Percentiles rank a stretch among this genome's conserved stretches.
Conservation (phyloP, 2,888 invertebrate species). For the Ceraclea dissimilis region DNA sequence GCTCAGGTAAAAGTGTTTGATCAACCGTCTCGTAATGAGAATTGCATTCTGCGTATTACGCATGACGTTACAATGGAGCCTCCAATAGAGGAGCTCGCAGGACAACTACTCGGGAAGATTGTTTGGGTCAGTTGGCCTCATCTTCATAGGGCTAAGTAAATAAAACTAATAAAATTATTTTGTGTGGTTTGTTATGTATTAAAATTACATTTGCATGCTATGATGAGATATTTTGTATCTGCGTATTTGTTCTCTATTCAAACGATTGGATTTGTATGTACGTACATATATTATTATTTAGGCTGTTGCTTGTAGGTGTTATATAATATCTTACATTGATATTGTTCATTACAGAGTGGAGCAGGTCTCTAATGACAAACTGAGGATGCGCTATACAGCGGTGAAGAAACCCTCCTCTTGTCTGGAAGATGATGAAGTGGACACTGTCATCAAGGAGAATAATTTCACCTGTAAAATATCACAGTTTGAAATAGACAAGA, state of each 20-base stretch:
- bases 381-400: conserved; percentile 41
- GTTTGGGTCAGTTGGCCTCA: conserved; percentile 92
- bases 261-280: no score
- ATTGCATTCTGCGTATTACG: conserved; percentile 68
- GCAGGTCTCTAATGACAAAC: conserved; percentile 52
- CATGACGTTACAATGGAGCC: conserved; percentile 35
- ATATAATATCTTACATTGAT: no score
- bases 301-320: no score
- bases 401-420: conserved; percentile 30
- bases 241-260: background rate
- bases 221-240: background rate
- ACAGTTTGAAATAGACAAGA: conserved; percentile 46
- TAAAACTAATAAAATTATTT: conserved; percentile 24
- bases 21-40: conserved; percentile 70
- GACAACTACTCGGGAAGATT: conserved; percentile 60
- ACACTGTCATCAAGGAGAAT: conserved; percentile 40
- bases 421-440: conserved; percentile 30
- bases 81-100: conserved; percentile 48
- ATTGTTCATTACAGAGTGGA: no score
- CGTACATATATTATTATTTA: no score
- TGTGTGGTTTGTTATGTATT: background rate
- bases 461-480: conserved; percentile 38
- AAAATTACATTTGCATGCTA: background rate
- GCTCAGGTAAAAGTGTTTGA: conserved; percentile 84
- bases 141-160: conserved; percentile 72